These are phyloP conservation scores for Loriculus beryllinus DNA, from an alignment of 2,797 vertebrate genomes.

Conservation along the genomic window DNA sequence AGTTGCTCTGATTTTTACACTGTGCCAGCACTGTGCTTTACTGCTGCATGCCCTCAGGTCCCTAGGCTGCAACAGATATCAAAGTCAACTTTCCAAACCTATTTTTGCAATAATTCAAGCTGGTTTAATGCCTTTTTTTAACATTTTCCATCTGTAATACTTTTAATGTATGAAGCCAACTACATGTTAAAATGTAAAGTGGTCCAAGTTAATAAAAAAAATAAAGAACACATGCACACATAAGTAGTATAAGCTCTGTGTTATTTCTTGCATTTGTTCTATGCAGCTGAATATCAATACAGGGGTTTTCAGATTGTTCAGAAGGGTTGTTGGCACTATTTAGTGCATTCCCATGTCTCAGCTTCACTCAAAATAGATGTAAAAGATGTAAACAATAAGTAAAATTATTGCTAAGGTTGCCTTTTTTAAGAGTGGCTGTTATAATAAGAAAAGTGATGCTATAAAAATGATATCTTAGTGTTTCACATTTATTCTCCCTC, in stretches of 20 bases:
- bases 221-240: not conserved
- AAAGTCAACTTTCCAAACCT: conserved; percentile 21
- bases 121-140: not conserved
- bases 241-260: not conserved
- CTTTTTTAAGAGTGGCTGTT: not conserved
- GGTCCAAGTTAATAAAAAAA: not conserved
- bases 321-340: not conserved
- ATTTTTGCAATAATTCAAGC: conserved; percentile 42
- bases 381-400: conserved; percentile 15
- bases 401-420: conserved; percentile 22
- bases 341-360: not conserved
- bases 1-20: not conserved
- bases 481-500: conserved; percentile 44
- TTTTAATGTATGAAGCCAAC: not conserved
- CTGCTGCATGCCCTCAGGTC: not conserved
- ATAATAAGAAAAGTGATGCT: conserved; percentile 16
- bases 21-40: not conserved
- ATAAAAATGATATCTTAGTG: conserved; percentile 21
- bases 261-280: not conserved
- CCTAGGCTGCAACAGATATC: not conserved
- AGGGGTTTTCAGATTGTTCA: not conserved
- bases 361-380: not conserved
- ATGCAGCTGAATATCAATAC: not conserved
- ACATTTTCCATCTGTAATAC: not conserved
- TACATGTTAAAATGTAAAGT: not conserved